Evolutionary conservation across 1,140 invertebrate genomes (phyloP).

Genomic region (Metopolophium dirhodum): DNA sequence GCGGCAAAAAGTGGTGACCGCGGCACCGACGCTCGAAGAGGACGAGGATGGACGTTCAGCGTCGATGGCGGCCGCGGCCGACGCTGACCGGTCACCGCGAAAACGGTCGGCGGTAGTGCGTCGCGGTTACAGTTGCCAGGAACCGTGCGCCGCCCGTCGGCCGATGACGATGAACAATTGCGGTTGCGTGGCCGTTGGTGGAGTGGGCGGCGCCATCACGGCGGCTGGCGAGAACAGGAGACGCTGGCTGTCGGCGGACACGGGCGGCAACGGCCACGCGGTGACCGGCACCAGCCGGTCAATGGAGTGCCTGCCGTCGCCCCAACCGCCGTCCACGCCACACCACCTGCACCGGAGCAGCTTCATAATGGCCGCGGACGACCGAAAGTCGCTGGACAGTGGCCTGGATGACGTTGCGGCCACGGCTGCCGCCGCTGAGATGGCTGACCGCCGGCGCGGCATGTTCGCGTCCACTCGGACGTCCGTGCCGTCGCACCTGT

Average conservation of each 20-base stretch:
- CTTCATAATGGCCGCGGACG: slow-evolving; percentile 71
- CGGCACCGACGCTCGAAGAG: background rate
- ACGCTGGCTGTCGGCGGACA: slow-evolving; percentile 67
- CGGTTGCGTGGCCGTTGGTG: background rate
- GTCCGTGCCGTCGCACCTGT: slow-evolving; percentile 71
- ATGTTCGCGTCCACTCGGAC: slow-evolving; percentile 61
- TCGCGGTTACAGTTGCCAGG: slow-evolving; percentile 39
- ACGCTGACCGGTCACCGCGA: background rate
- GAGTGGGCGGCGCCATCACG: background rate
- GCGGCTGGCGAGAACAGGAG: slow-evolving; percentile 60
- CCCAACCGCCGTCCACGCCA: background rate
- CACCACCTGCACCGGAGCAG: slow-evolving; percentile 62
- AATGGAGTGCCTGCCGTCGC: slow-evolving; percentile 68
- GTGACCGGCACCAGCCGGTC: slow-evolving; percentile 71
- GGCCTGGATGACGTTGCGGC: slow-evolving; percentile 61
- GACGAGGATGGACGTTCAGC: slow-evolving; percentile 3
- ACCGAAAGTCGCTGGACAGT: slow-evolving; percentile 68
- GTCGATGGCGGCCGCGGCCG: background rate
- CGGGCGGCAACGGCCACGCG: slow-evolving; percentile 61
- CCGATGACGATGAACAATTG: background rate
- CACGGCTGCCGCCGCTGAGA: slow-evolving; percentile 64
- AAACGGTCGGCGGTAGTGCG: slow-evolving; percentile 29
- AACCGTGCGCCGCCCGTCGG: background rate
- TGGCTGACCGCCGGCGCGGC: slow-evolving; percentile 25
- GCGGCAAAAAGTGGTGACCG: slow-evolving; percentile 27